Evolutionary conservation across 1,140 invertebrate genomes (phyloP).

Genomic region (Cydia splendana): DNA sequence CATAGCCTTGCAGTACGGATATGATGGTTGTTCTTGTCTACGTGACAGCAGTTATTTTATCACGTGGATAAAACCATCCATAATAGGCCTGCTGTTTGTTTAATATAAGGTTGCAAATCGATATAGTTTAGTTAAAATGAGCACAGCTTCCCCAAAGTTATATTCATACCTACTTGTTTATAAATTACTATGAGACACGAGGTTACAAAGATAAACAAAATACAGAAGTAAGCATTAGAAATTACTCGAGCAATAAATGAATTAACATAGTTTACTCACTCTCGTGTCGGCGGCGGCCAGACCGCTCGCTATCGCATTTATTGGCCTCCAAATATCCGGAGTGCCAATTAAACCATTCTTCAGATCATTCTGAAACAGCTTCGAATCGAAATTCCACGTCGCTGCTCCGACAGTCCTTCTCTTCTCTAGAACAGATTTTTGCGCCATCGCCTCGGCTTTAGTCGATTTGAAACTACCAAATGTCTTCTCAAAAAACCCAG

Average conservation of each 20-base stretch:
- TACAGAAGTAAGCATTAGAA: neutral
- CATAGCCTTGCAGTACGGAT: no score
- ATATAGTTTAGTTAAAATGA: no score
- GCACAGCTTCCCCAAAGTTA: neutral
- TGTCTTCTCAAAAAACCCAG: constrained; percentile 63
- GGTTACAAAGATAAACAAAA: neutral
- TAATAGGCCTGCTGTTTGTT: no score
- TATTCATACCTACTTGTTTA: neutral
- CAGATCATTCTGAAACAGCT: constrained; percentile 84
- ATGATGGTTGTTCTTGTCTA: no score
- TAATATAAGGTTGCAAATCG: no score
- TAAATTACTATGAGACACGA: neutral
- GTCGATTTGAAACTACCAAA: constrained; percentile 71
- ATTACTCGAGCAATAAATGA: constrained; percentile 24
- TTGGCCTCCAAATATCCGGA: constrained; percentile 87
- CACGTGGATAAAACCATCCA: no score
- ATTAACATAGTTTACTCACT: constrained; percentile 69
- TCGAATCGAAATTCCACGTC: constrained; percentile 85
- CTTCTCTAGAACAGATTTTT: constrained; percentile 81
- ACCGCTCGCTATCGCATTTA: constrained; percentile 85
- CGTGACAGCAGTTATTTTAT: no score
- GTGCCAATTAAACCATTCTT: constrained; percentile 83
- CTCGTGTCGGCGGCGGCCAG: constrained; percentile 81
- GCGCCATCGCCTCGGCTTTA: constrained; percentile 60
- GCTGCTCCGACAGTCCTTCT: constrained; percentile 84